Conservation (phyloP, 2,888 invertebrate genomes). For the Pteria penguin region DNA sequence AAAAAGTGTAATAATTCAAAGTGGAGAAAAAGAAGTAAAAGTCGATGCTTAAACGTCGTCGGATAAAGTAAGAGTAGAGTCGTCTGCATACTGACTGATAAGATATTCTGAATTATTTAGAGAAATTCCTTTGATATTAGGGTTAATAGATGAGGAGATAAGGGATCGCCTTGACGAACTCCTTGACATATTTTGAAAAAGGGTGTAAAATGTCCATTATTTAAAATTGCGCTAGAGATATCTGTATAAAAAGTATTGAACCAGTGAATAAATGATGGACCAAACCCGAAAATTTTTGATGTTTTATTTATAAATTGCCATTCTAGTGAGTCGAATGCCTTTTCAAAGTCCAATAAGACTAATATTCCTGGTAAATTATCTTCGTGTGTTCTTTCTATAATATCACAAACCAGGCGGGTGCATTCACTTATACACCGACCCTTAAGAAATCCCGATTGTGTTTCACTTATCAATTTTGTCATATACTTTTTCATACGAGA, state of each 20-base stretch:
- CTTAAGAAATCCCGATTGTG: not conserved
- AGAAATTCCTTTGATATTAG: too few relatives aligned
- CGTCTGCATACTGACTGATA: too few relatives aligned
- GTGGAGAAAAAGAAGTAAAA: too few relatives aligned
- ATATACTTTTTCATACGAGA: not conserved
- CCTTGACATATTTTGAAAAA: not conserved
- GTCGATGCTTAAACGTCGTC: too few relatives aligned
- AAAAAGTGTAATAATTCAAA: too few relatives aligned
- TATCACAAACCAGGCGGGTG: not conserved
- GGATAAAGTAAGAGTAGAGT: too few relatives aligned
- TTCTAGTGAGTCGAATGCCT: too few relatives aligned
- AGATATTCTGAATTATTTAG: too few relatives aligned
- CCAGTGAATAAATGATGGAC: too few relatives aligned
- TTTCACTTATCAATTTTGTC: not conserved
- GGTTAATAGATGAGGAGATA: constrained; percentile 23
- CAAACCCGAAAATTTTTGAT: too few relatives aligned
- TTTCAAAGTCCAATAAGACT: too few relatives aligned
- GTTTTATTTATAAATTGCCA: too few relatives aligned
- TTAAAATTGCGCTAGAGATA: constrained; percentile 5
- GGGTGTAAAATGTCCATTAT: constrained; percentile 14
- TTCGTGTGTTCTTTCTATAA: not conserved
- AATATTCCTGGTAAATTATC: not conserved
- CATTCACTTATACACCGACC: not conserved
- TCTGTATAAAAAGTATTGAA: constrained; percentile 3
- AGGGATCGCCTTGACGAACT: constrained; percentile 5